Conservation (phyloP, 2,888 invertebrate species). For the Oscheius sp. region DNA sequence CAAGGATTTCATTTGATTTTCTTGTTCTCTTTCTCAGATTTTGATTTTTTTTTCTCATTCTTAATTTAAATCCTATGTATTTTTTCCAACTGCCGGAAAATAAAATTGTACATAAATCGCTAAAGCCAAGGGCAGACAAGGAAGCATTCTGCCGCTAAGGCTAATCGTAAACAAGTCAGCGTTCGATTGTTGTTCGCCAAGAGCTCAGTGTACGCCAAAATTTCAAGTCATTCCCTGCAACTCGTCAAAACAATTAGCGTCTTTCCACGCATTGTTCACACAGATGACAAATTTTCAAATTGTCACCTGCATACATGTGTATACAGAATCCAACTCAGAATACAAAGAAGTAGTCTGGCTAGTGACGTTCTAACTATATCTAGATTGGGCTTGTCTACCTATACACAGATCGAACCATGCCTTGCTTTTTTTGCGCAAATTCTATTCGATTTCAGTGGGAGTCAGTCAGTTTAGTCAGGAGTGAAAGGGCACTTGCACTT, state of each 20-base stretch:
- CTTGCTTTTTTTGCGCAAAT: too few relatives aligned
- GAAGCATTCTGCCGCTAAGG: background rate
- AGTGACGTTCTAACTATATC: too few relatives aligned
- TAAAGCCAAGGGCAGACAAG: background rate
- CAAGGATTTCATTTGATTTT: background rate
- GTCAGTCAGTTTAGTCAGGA: too few relatives aligned
- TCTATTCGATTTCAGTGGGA: too few relatives aligned
- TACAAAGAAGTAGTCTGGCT: too few relatives aligned
- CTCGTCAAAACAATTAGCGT: background rate
- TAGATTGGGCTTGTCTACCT: too few relatives aligned
- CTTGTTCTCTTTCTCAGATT: background rate
- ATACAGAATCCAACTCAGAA: too few relatives aligned
- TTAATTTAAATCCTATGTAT: background rate
- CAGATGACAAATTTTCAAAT: background rate
- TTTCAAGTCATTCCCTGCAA: background rate
- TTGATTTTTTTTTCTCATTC: slow-evolving; percentile 1
- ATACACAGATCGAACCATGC: too few relatives aligned
- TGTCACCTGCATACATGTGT: background rate
- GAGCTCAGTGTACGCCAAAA: background rate
- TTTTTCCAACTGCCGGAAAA: background rate
- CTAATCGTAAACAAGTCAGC: background rate
- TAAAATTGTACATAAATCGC: background rate
- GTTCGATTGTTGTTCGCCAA: slow-evolving; percentile 7
- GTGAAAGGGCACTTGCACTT: slow-evolving; percentile 22
- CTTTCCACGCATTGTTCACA: background rate